Conservation (phyloP, 2,797 vertebrate genomes). For the Pangasius krempfi region DNA sequence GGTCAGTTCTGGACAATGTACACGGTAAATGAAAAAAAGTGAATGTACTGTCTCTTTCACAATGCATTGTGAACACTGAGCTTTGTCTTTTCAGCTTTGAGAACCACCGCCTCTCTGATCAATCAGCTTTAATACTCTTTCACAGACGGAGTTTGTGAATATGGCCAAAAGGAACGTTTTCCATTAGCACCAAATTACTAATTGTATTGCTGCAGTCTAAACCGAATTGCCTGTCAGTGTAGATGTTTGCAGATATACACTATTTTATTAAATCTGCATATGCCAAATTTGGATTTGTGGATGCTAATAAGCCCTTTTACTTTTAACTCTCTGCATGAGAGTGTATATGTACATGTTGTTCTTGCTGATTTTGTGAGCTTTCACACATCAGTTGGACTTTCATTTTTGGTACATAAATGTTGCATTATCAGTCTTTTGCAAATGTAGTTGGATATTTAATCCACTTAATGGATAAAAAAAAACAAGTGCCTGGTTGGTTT, state of each 20-base stretch:
- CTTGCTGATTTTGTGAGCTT: slow-evolving; percentile 29
- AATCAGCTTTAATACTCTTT: slow-evolving; percentile 14
- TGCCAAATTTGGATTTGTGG: slow-evolving; percentile 15
- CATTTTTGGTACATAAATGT: slow-evolving; percentile 23
- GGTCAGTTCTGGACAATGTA: slow-evolving; percentile 29
- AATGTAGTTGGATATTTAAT: slow-evolving; percentile 24
- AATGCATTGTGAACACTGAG: not conserved
- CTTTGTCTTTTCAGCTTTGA: slow-evolving; percentile 38
- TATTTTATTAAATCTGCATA: slow-evolving; percentile 7
- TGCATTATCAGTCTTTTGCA: slow-evolving; percentile 16
- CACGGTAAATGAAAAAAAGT: slow-evolving; percentile 12
- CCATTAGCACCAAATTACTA: slow-evolving; percentile 40
- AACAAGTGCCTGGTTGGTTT: slow-evolving; percentile 21
- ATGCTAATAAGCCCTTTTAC: slow-evolving; percentile 10
- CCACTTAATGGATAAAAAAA: slow-evolving; percentile 31
- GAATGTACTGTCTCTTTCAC: slow-evolving; percentile 46
- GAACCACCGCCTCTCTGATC: slow-evolving; percentile 25
- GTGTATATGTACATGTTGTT: slow-evolving; percentile 31
- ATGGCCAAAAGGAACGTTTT: slow-evolving; percentile 39
- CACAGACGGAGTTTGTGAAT: slow-evolving; percentile 35
- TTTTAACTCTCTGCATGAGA: slow-evolving; percentile 36
- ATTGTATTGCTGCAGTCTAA: slow-evolving; percentile 27
- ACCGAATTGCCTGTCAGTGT: slow-evolving; percentile 17
- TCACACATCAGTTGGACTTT: slow-evolving; percentile 19
- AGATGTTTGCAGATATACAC: slow-evolving; percentile 39